These are phyloP conservation scores for Hylaeus anthracinus DNA, from an alignment of 1,140 invertebrate genomes.

Conservation along the genomic window DNA sequence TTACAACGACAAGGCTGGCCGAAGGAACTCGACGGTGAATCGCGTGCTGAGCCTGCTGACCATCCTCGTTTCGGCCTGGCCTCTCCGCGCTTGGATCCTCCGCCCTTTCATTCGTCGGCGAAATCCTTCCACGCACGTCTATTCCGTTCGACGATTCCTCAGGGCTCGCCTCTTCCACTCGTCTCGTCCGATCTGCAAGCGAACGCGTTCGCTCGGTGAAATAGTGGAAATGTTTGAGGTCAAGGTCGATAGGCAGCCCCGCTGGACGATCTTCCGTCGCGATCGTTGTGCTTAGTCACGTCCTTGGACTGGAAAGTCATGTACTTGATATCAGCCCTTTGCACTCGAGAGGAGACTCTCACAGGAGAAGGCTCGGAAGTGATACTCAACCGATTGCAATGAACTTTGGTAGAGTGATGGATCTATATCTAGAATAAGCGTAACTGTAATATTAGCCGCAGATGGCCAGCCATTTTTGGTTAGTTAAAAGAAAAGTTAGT, in stretches of 20 bases:
- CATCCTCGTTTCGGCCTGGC: slow-evolving; percentile 27
- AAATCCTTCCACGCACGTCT: neutral
- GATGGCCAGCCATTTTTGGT: too few species aligned
- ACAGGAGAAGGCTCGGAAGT: too few species aligned
- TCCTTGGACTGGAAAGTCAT: too few species aligned
- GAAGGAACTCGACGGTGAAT: slow-evolving; percentile 15
- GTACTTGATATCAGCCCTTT: too few species aligned
- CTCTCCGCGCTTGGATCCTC: neutral
- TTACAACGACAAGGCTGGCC: slow-evolving; percentile 2
- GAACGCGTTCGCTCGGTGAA: neutral
- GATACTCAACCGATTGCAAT: too few species aligned
- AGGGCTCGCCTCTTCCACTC: neutral
- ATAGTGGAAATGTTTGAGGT: slow-evolving; percentile 26
- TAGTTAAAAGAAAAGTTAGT: too few species aligned
- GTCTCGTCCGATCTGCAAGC: neutral
- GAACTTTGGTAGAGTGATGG: too few species aligned
- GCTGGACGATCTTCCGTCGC: neutral
- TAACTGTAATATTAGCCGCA: too few species aligned
- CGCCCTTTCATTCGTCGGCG: slow-evolving; percentile 32
- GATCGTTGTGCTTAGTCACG: too few species aligned
- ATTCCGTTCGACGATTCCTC: slow-evolving; percentile 4
- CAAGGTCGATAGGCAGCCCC: neutral
- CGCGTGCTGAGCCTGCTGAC: slow-evolving; percentile 34
- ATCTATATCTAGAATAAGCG: too few species aligned
- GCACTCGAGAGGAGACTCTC: too few species aligned